phyloP scores from a whole-genome alignment of 2,797 vertebrate genomes.

The Ctenopoma kingsleyae region DNA sequence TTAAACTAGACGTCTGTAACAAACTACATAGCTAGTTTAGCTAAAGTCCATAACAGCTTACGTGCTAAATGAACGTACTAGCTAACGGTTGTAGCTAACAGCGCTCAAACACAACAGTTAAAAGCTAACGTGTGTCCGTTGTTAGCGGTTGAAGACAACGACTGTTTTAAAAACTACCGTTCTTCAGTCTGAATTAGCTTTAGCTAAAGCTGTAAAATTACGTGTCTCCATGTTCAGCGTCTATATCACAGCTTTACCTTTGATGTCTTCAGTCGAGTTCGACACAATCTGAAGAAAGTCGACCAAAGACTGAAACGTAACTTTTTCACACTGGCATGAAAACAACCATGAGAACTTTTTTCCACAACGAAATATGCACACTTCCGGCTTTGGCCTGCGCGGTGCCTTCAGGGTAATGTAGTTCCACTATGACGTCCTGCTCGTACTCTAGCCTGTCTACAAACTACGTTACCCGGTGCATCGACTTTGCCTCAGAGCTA shows the following conservation, averaged over 20 bases:
- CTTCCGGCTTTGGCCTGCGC: constrained; percentile 55
- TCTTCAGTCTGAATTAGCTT: neutral
- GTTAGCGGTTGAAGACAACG: neutral
- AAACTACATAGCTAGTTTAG: neutral
- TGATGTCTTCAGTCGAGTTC: constrained; percentile 44
- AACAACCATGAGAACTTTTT: constrained; percentile 79
- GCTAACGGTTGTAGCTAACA: neutral
- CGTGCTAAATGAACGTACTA: neutral
- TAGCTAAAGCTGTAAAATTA: neutral
- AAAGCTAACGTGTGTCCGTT: constrained; percentile 7
- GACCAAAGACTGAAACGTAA: constrained; percentile 38
- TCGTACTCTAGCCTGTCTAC: accelerated
- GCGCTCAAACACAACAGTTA: neutral
- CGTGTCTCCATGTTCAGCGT: neutral
- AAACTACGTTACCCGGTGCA: constrained; percentile 60
- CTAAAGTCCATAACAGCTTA: neutral
- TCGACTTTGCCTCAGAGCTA: accelerated
- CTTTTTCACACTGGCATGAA: constrained; percentile 62
- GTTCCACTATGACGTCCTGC: neutral
- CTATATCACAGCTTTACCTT: constrained; percentile 47
- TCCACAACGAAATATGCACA: constrained; percentile 60
- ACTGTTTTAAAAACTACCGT: neutral
- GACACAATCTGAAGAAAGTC: constrained; percentile 16
- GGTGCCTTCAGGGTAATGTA: constrained; percentile 54
- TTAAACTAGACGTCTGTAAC: neutral